Evolutionary conservation across 53 echinoderm and acorn worm species (phyloP), one percentile per base, ranked within the genome.

Genomic region (Stichopus horrens): DNA sequence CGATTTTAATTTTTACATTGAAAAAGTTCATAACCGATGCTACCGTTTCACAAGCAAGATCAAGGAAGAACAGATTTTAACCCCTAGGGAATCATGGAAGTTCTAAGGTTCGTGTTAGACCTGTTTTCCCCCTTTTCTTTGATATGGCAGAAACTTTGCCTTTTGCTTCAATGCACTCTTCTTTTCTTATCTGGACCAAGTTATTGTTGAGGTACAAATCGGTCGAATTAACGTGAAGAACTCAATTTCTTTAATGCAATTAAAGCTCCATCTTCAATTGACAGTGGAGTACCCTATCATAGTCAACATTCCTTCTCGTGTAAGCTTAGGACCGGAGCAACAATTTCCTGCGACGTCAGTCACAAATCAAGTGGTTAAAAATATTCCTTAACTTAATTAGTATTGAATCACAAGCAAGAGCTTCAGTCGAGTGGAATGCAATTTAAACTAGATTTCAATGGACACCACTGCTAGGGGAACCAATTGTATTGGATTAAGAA

Each of bases 331-430:
- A 81, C 56, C 19, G 81, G 81, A 81, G 81, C 81, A 81, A 81
- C 81, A 81, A 81, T 81, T 81, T 81, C 81, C 81, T 81, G 81
- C 57, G 58, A 55, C 81, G 81, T 81, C 81, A 81, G 81, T 81
- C 81, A 81, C 57, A 81, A 81, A 81, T 81, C 81, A 81, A 81
- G 81, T 81, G 81, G 81, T 81, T 81, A 81, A 81, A 81, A 81
- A 81, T 81, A 81, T 57, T 56, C 53, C 81, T 56, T 81, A 81
- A 81, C 56, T 58, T 20, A 81, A 81, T 81, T 81, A 81, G 81
- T 81, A 81, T 81, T 81, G 81, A 81, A 81, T 81, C 57, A 58
- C 57, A 81, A 81, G n/a, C 22, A 81, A 58, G 81, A 58, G 57
- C 57, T 58, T 81, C 56, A 57, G 81, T 81, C 56, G 81, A 58